Conservation (phyloP, 2,888 invertebrate genomes). For the Cataglyphis altisquamis region DNA sequence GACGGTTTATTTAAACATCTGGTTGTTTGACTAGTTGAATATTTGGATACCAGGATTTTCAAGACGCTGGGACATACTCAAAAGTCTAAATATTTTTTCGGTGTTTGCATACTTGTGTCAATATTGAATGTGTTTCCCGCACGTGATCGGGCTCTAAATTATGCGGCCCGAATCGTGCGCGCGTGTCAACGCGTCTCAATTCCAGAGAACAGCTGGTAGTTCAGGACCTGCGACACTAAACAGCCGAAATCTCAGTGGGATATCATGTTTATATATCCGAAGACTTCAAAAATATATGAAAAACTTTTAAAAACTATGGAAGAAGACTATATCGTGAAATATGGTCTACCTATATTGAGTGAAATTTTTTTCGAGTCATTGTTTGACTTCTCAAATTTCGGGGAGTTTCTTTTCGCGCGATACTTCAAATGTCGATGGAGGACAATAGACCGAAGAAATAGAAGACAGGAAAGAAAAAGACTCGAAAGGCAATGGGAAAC, state of each 20-base stretch:
- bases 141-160: constrained; percentile 50
- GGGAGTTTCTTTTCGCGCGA: not conserved
- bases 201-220: not conserved
- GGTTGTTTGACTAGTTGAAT: constrained; percentile 39
- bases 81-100: constrained; percentile 49
- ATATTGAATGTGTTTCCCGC: constrained; percentile 52
- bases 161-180: constrained; percentile 39
- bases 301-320: no score
- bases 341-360: not conserved
- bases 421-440: constrained; percentile 55
- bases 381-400: constrained; percentile 14
- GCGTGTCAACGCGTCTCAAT: constrained; percentile 35
- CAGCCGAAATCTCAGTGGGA: constrained; percentile 47
- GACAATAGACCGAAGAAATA: constrained; percentile 64
- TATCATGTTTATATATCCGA: constrained; percentile 49
- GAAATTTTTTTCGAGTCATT: constrained; percentile 19
- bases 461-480: constrained; percentile 37
- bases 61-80: constrained; percentile 18
- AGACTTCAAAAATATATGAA: no score
- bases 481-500: constrained; percentile 66
- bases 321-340: not conserved
- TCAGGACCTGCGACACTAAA: constrained; percentile 9
- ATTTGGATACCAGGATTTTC: constrained; percentile 51
- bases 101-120: constrained; percentile 49
- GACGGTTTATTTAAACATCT: constrained; percentile 41